phyloP scores from a whole-genome alignment of 2,888 invertebrate genomes.

The Quadriops clusia region DNA sequence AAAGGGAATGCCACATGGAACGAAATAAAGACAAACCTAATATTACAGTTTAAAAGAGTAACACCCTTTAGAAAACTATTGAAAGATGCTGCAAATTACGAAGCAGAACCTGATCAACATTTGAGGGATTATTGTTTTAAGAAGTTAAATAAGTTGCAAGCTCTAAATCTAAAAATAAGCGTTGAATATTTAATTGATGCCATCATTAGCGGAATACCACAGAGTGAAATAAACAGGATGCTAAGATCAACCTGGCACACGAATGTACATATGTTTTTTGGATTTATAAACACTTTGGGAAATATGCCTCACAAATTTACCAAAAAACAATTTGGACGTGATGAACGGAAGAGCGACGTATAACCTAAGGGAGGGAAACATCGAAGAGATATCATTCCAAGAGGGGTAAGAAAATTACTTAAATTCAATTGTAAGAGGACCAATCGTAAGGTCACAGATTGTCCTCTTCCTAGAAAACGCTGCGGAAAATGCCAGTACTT shows the following conservation, averaged over 20 bases:
- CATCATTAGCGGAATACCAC: slow-evolving; percentile 15
- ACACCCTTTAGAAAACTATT: slow-evolving; percentile 16
- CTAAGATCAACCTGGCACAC: slow-evolving; percentile 9
- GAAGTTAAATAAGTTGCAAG: slow-evolving; percentile 15
- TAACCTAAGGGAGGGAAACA: too few species aligned
- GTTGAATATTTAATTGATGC: slow-evolving; percentile 17
- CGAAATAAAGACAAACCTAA: slow-evolving; percentile 10
- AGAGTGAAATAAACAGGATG: slow-evolving; percentile 14
- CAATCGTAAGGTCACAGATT: too few species aligned
- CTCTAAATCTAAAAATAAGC: slow-evolving; percentile 11
- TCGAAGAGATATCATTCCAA: too few species aligned
- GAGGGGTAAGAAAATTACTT: too few species aligned
- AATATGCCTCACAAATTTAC: background rate
- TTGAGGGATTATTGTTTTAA: slow-evolving; percentile 16
- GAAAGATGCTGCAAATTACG: slow-evolving; percentile 15
- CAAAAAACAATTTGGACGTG: background rate
- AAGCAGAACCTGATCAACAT: slow-evolving; percentile 13
- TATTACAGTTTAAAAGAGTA: slow-evolving; percentile 13
- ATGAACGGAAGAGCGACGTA: background rate
- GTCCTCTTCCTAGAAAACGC: too few species aligned
- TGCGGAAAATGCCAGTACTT: slow-evolving; percentile 5
- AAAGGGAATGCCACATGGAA: slow-evolving; percentile 7
- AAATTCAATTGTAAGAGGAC: slow-evolving; percentile 7
- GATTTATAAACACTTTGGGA: slow-evolving; percentile 11
- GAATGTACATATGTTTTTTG: slow-evolving; percentile 9